Evolutionary conservation across 2,888 invertebrate species (phyloP), one percentile per base, ranked within the genome.

Genomic region (Hypena proboscidalis): DNA sequence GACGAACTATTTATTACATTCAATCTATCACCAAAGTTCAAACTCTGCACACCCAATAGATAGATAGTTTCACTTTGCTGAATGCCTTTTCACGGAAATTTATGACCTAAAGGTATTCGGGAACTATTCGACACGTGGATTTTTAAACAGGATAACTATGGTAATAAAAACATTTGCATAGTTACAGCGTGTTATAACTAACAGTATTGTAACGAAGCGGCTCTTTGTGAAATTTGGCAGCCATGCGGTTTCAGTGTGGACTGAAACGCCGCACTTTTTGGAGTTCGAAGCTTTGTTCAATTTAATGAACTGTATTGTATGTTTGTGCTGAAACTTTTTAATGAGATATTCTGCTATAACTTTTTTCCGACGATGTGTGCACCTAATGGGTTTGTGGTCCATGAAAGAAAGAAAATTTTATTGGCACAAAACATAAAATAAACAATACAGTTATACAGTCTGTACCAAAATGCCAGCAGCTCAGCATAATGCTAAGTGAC

Each of bases 121-220:
- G 26, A 54, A 44, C 53, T 53, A 59, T 57, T 46, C 21, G 46
- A 52, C 29, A 29, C 23, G 36, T 4, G 26, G 42, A 40, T 44
- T 57, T 64, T 57, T 57, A 59, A 51, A 60, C 42, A 31, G 48
- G 45, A 55, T 54, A 48, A 58, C 44, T 40, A 43, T 40, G 50
- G 46, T 33, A 55, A 52, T 50, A 47, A 48, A 58, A 55, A 19
- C 30, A 40, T 11, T 26, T 31, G 17, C 25, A 26, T 30, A 23
- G 26, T 13, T 15, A 33, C 34, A 47, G 30, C 13, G 4, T 31
- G 32, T n/a, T 30, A 30, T 33, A 43, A 40, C 11, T 36, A 40
- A 26, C 21, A 15, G 20, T 44, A 19, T 39, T 60, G 39, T 40
- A 35, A 33, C 19, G 13, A 15, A 43, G 35, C 19, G 19, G 20